Evolutionary conservation across 2,113 vertebrate species (phyloP), one percentile per base, ranked within the genome.

Genomic region (Stegostoma tigrinum): DNA sequence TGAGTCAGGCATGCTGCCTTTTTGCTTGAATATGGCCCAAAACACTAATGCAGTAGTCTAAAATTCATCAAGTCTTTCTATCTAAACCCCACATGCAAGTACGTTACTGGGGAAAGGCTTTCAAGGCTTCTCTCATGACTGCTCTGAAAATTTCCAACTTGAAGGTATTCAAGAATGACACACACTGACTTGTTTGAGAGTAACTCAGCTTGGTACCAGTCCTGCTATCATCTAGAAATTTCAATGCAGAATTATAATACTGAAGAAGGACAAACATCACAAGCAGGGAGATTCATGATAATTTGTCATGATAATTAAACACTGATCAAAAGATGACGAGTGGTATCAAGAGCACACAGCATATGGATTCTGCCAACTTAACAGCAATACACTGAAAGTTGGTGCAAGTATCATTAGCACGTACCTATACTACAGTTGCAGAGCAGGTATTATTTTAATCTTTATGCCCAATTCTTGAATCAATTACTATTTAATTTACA

Each of bases 401-500:
- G 19, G 66, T 42, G 91, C 64, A 87, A 52, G 7, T 27, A 48
- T 48, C 85, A 87, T 87, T 21, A 87, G 42, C 27, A 48, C 52
- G 48, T 89, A 24, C 48, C 23, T 48, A 48, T 42, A 95, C 97
- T 96, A 96, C 87, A 96, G 96, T 96, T 96, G 97, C 97, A 97
- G 97, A 96, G 96, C 95, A 96, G 96, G 96, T 96, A 96, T 97
- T 97, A 98, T 97, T 96, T 96, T 97, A 97, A 98, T 97, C 97
- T 96, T 97, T 97, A 96, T 96, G 97, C 97, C 97, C 96, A 97
- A 97, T 97, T 97, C 61, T 97, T 97, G 97, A 97, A 97, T 97
- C 97, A 98, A 98, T 97, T 97, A 97, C 97, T 98, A 97, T 98
- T 98, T 97, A 98, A 97, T 97, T 97, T 98, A 97, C 97, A 97